Evolutionary conservation across 1,140 invertebrate species (phyloP).

Genomic region (Diachasmimorpha longicaudata): DNA sequence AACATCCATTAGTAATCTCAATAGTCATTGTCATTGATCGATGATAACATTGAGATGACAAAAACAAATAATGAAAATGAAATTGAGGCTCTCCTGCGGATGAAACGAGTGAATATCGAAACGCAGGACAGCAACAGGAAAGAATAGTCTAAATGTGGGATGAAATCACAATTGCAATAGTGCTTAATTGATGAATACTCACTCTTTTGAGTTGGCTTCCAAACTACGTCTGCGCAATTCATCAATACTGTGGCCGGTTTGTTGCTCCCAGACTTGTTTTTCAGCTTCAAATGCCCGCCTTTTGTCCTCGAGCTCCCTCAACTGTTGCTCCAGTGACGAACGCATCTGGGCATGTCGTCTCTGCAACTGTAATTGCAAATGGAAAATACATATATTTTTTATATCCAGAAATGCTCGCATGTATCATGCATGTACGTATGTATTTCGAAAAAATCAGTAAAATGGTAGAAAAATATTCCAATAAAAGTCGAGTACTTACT

Average conservation of each 20-base stretch:
- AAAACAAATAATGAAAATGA: conserved; percentile 2
- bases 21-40: background rate
- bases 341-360: conserved; percentile 74
- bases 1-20: background rate
- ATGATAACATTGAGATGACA: conserved; percentile 10
- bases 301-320: conserved; percentile 90
- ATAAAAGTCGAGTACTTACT: conserved; percentile 59
- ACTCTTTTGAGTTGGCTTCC: conserved; percentile 88
- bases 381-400: too few relatives aligned
- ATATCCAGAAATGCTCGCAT: too few relatives aligned
- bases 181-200: conserved; percentile 54
- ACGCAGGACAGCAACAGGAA: background rate
- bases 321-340: conserved; percentile 80
- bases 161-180: background rate
- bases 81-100: background rate
- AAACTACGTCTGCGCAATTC: conserved; percentile 82
- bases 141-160: background rate
- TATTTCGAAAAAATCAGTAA: too few relatives aligned
- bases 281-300: conserved; percentile 86
- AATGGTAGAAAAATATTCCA: background rate
- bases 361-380: conserved; percentile 64
- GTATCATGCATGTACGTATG: too few relatives aligned
- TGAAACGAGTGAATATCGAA: background rate
- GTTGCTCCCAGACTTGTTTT: conserved; percentile 85
- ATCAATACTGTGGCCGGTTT: conserved; percentile 86